A percentile compares a stretch with the other conserved stretches of the same genome.
These are phyloP conservation scores for Geopemphigus sp. DNA, from an alignment of 1,140 invertebrate genomes.

Conservation along the genomic window DNA sequence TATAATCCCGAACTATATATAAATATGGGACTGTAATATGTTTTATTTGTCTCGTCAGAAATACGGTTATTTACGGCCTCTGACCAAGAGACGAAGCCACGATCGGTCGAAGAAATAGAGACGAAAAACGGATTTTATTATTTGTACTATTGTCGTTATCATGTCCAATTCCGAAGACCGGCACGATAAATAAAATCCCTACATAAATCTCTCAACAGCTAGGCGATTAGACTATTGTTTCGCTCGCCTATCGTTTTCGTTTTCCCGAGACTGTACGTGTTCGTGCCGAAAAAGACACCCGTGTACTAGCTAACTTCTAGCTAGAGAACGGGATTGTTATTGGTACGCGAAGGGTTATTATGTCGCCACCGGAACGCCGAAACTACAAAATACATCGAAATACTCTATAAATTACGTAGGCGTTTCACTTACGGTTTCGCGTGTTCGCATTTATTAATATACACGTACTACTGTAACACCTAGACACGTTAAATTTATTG, in stretches of 20 bases:
- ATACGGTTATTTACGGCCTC: slow-evolving; percentile 26
- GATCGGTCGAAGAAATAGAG: background rate
- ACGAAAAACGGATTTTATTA: slow-evolving; percentile 11
- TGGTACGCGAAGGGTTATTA: too few species aligned
- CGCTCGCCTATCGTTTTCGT: background rate
- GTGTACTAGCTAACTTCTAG: too few species aligned
- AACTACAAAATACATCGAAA: too few species aligned
- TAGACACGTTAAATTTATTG: too few species aligned
- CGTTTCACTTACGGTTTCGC: too few species aligned
- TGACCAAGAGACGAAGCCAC: background rate
- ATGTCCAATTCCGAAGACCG: background rate
- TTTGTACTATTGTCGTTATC: slow-evolving; percentile 38
- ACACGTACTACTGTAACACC: too few species aligned
- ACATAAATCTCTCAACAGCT: background rate
- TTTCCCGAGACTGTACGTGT: background rate
- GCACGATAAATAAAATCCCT: slow-evolving; percentile 1
- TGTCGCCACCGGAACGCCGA: too few species aligned
- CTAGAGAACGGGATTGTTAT: too few species aligned
- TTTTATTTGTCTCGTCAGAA: slow-evolving; percentile 39
- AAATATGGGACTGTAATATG: slow-evolving; percentile 4
- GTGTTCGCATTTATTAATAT: too few species aligned
- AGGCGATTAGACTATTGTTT: background rate
- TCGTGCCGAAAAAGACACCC: background rate
- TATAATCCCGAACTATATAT: background rate
- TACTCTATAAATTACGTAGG: too few species aligned